Evolutionary conservation across 1,140 invertebrate genomes (phyloP).

Genomic region (Oncopeltus fasciatus): DNA sequence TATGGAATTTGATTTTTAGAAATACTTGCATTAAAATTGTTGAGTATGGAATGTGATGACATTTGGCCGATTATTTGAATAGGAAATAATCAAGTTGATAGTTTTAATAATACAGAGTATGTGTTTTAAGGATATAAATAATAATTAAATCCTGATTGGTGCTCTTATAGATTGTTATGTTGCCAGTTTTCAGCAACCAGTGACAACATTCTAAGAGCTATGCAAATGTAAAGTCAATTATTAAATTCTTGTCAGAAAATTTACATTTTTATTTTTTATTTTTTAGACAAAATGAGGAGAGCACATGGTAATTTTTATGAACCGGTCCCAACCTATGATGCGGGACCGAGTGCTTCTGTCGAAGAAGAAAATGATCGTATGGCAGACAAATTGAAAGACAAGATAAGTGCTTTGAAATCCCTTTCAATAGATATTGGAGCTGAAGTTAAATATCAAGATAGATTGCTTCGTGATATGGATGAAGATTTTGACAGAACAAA

Average conservation of each 20-base stretch:
- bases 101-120: too few species aligned
- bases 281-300: slow-evolving; percentile 42
- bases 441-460: slow-evolving; percentile 74
- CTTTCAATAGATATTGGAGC: slow-evolving; percentile 75
- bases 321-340: slow-evolving; percentile 40
- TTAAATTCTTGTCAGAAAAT: background rate
- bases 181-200: background rate
- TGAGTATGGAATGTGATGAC: too few species aligned
- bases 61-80: too few species aligned
- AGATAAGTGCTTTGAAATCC: slow-evolving; percentile 66
- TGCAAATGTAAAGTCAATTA: background rate
- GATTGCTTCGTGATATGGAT: slow-evolving; percentile 59
- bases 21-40: too few species aligned
- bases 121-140: too few species aligned
- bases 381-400: slow-evolving; percentile 61
- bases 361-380: slow-evolving; percentile 73
- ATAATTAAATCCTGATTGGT: background rate
- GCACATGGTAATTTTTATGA: slow-evolving; percentile 56
- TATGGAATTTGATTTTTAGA: too few species aligned
- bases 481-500: slow-evolving; percentile 74
- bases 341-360: slow-evolving; percentile 35
- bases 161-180: background rate
- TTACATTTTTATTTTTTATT: background rate
- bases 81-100: too few species aligned
- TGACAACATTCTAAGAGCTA: background rate